These are phyloP conservation scores for Acanthis flammea DNA, from an alignment of 2,797 vertebrate species.

Conservation along the genomic window DNA sequence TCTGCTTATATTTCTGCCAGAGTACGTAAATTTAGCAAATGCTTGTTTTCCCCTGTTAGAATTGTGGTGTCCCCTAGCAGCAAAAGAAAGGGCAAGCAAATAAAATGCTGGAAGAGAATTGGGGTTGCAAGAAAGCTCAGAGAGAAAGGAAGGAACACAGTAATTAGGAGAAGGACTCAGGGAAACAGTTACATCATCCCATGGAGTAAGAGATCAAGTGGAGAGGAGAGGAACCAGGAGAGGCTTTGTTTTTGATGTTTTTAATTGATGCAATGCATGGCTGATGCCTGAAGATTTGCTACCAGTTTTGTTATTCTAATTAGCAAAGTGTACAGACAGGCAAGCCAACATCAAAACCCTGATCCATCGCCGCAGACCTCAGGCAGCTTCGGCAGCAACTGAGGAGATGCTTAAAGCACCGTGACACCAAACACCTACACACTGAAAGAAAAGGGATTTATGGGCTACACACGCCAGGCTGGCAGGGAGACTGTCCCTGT, in stretches of 20 bases:
- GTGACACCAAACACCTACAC: slow-evolving; percentile 32
- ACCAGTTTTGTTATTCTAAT: slow-evolving; percentile 68
- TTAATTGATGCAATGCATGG: slow-evolving; percentile 67
- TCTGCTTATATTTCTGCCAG: background rate
- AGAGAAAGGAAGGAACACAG: background rate
- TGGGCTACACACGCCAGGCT: background rate
- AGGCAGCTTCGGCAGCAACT: slow-evolving; percentile 16
- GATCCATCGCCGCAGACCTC: background rate
- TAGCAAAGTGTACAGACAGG: slow-evolving; percentile 36
- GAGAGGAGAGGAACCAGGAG: slow-evolving; percentile 33
- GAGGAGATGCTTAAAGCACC: slow-evolving; percentile 21
- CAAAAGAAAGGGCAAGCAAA: slow-evolving; percentile 1
- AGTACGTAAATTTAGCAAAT: background rate
- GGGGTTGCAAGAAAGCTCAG: background rate
- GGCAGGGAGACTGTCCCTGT: background rate
- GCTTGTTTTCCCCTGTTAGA: background rate
- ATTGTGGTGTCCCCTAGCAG: background rate
- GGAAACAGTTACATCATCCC: slow-evolving; percentile 40
- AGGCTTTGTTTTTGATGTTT: slow-evolving; percentile 57
- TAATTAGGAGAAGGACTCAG: slow-evolving; percentile 37
- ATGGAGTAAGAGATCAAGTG: slow-evolving; percentile 57
- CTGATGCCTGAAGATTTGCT: slow-evolving; percentile 68
- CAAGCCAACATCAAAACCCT: slow-evolving; percentile 59
- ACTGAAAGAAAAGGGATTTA: background rate
- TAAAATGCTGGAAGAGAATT: background rate